A percentile compares a stretch with the other conserved stretches of the same genome.
Evolutionary conservation across 2,113 vertebrate genomes (phyloP).

Genomic region (Trichomycterus rosablanca): DNA sequence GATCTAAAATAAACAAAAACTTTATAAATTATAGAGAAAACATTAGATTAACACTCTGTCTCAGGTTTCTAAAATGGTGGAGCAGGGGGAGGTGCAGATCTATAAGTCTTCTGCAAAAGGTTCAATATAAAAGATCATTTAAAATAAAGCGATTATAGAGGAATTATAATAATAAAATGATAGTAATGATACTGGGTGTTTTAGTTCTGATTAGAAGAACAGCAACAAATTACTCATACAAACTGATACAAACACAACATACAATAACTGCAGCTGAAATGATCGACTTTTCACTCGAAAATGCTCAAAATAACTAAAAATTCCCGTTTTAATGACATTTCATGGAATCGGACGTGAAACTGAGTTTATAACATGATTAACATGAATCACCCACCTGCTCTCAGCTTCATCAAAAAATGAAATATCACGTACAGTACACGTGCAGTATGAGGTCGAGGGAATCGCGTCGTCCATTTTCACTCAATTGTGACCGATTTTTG

Average conservation of each 20-base stretch:
- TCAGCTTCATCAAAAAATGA: slow-evolving; percentile 15
- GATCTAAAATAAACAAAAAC: not conserved
- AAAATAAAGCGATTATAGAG: too few relatives aligned
- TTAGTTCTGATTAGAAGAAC: too few relatives aligned
- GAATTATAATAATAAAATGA: too few relatives aligned
- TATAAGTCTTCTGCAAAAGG: not conserved
- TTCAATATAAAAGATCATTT: not conserved
- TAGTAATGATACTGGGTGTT: too few relatives aligned
- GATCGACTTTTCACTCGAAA: too few relatives aligned
- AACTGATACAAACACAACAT: not conserved
- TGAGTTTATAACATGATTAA: too few relatives aligned
- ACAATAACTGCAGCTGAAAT: too few relatives aligned
- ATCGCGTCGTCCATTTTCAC: slow-evolving; percentile 13
- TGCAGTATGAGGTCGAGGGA: slow-evolving; percentile 33
- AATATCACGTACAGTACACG: slow-evolving; percentile 17
- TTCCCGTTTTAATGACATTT: too few relatives aligned
- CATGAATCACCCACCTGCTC: slow-evolving; percentile 41
- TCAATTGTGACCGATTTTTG: slow-evolving; percentile 15
- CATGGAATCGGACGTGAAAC: too few relatives aligned
- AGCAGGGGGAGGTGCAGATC: not conserved
- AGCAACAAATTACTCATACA: too few relatives aligned
- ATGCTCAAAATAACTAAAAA: too few relatives aligned
- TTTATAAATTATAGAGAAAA: not conserved
- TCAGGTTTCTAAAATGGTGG: slow-evolving; percentile 30
- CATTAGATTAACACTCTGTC: not conserved